phyloP scores from a whole-genome alignment of 92 coral and sea anemone genomes.

The Isaurus tuberculatus region DNA sequence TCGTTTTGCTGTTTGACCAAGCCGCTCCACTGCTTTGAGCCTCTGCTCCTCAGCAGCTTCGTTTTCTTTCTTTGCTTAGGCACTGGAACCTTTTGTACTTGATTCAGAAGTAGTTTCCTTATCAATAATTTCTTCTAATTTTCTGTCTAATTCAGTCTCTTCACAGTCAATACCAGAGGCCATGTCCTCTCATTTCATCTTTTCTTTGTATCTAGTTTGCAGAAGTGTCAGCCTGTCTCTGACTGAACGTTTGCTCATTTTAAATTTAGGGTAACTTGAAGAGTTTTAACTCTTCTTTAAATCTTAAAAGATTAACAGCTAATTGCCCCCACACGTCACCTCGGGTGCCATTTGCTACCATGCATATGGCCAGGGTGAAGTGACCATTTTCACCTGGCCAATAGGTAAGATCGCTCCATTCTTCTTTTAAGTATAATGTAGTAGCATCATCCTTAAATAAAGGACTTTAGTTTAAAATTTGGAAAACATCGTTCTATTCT shows the following conservation, averaged over 20 bases:
- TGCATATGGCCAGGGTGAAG: no score
- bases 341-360: no score
- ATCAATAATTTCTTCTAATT: slow-evolving; percentile 18
- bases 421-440: no score
- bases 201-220: not conserved
- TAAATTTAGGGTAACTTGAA: not conserved
- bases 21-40: slow-evolving; percentile 51
- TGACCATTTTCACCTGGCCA: no score
- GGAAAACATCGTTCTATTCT: no score
- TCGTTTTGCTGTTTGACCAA: slow-evolving; percentile 53
- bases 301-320: not conserved
- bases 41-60: slow-evolving; percentile 47
- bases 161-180: not conserved
- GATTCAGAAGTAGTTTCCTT: slow-evolving; percentile 1
- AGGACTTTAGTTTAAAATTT: no score
- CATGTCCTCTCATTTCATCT: not conserved
- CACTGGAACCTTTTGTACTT: no score
- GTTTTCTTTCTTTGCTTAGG: slow-evolving; percentile 4
- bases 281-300: no score
- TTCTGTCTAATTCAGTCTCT: not conserved
- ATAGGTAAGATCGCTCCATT: no score
- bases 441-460: no score
- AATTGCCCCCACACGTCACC: slow-evolving; percentile 59
- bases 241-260: slow-evolving; percentile 17
- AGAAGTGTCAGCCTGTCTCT: slow-evolving; percentile 36